Evolutionary conservation across 1,140 invertebrate genomes (phyloP), one percentile per base, ranked within the genome.

Genomic region (Asbolus verrucosus): DNA sequence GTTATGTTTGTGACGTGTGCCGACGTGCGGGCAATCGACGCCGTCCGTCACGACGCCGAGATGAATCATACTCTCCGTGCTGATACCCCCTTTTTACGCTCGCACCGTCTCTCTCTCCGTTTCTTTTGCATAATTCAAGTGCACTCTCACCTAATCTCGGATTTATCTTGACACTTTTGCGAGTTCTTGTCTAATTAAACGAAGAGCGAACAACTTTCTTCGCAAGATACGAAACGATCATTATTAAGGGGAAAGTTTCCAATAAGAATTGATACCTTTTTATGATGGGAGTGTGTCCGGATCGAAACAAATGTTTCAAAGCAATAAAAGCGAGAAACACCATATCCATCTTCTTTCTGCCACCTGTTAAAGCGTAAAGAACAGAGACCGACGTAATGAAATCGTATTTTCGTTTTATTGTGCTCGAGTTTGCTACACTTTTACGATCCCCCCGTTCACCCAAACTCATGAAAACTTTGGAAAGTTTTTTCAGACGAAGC

Each of bases 341-440:
- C 8, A 1, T 18, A 13, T n/a, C 21, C 18, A 21, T 24, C 19
- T 27, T 14, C 6, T 27, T 54, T 27, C 30, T 27, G 38, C 41
- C 67, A 72, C 70, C 73, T 72, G 70, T 74, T 72, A 65, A 21
- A 24, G 46, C 41, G 62, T 27, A 9, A 0, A 19, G 30, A 38
- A 70, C 46, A 50, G 67, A 65, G 65, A 70, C 59, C 21, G 43
- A 65, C 27, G 63, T 43, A 63, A 61, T 61, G 71, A 38, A 74
- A 72, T 72, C 69, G 70, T 74, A 72, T 74, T 74, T 72, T 70
- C 67, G 70, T 74, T 74, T 74, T 74, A 74, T 74, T 74, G 71
- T 74, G 69, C 63, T 63, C 50, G 30, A 72, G 67, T 62, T 74
- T 46, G 41, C 18, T 46, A 46, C 19, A n/a, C n/a, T 69, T 75